phyloP scores from a whole-genome alignment of 2,113 vertebrate species.

The Paraplagusia blochii region DNA sequence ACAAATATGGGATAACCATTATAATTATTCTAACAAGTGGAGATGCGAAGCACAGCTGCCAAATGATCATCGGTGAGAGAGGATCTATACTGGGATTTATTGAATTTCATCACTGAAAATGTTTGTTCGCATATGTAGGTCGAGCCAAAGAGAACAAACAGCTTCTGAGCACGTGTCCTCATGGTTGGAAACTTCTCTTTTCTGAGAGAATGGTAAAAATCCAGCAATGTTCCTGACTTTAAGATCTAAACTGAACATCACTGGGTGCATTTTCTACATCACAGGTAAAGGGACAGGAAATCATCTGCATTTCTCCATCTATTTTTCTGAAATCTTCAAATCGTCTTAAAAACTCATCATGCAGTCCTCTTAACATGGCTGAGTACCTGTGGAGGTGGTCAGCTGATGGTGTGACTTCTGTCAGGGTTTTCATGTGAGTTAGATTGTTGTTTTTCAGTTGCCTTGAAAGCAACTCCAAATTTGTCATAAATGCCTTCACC shows the following conservation, averaged over 20 bases:
- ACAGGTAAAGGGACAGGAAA: conserved; percentile 38
- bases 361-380: conserved; percentile 27
- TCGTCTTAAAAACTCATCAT: conserved; percentile 30
- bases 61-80: conserved; percentile 8
- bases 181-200: background rate
- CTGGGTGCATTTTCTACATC: conserved; percentile 38
- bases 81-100: background rate
- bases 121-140: background rate
- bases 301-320: conserved; percentile 40
- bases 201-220: background rate
- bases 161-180: background rate
- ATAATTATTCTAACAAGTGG: too few species aligned
- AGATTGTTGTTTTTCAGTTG: conserved; percentile 33
- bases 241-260: conserved; percentile 43
- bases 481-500: conserved; percentile 53
- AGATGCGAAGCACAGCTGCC: background rate
- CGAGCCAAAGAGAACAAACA: conserved; percentile 5
- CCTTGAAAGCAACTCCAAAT: conserved; percentile 42
- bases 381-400: conserved; percentile 30
- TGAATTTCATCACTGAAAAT: conserved; percentile 6
- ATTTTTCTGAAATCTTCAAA: conserved; percentile 33
- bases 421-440: conserved; percentile 38
- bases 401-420: conserved; percentile 38
- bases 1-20: too few species aligned
- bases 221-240: conserved; percentile 7